Percentiles rank a stretch among this genome's conserved stretches.
Conservation (phyloP, 2,113 vertebrate species). For the Aegithalos caudatus region DNA sequence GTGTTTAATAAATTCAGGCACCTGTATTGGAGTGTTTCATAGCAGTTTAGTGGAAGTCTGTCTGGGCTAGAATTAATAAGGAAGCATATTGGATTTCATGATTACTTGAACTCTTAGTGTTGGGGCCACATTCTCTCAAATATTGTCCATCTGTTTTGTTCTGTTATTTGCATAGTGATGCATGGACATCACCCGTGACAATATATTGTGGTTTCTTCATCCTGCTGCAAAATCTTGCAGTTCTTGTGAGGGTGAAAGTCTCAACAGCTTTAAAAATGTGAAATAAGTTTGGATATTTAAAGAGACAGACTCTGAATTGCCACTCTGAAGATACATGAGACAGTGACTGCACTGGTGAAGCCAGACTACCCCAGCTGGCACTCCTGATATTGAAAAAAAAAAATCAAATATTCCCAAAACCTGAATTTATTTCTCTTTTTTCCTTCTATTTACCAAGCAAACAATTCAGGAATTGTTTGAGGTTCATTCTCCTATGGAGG, state of each 20-base stretch:
- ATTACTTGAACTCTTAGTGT: background rate
- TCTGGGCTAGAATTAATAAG: background rate
- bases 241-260: background rate
- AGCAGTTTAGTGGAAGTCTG: background rate
- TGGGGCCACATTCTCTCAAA: background rate
- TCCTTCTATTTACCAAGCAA: slow-evolving; percentile 67
- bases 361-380: background rate
- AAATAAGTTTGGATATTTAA: background rate
- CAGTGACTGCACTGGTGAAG: background rate
- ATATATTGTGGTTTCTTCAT: background rate
- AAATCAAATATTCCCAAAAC: background rate
- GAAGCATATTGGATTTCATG: background rate
- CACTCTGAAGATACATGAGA: background rate
- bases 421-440: background rate
- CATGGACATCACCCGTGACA: background rate
- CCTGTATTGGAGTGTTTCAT: background rate
- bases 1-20: background rate
- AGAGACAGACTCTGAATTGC: background rate
- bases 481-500: slow-evolving; percentile 87
- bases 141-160: background rate
- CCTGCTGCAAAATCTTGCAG: background rate
- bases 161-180: background rate
- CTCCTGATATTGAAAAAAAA: background rate
- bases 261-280: background rate
- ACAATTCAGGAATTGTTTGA: slow-evolving; percentile 94